These are phyloP conservation scores for Chaetodon auriga DNA, from an alignment of 2,113 vertebrate species.

Conservation along the genomic window DNA sequence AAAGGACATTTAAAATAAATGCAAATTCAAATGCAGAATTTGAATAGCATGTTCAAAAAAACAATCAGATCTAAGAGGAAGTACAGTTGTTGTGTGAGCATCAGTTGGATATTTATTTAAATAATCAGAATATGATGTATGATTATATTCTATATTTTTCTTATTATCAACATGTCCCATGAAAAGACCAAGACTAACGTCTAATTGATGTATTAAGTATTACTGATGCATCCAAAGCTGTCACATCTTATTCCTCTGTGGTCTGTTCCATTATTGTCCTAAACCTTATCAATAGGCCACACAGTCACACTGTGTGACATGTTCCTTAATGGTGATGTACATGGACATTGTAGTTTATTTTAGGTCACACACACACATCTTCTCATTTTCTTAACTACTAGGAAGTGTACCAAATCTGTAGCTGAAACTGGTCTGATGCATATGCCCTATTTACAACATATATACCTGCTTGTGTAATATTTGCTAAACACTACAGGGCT, in stretches of 20 bases:
- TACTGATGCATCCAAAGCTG: neutral
- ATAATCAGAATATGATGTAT: neutral
- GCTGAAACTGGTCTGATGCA: neutral
- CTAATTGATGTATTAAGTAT: neutral
- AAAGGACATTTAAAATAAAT: conserved; percentile 49
- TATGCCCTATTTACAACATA: neutral
- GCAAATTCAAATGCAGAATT: conserved; percentile 39
- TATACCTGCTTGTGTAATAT: neutral
- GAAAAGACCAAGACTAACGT: neutral
- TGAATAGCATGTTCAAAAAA: conserved; percentile 10
- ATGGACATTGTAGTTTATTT: neutral
- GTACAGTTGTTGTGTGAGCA: neutral
- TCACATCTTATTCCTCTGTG: neutral
- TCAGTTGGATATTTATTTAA: neutral
- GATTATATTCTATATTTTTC: neutral
- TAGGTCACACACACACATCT: neutral
- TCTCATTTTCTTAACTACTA: neutral
- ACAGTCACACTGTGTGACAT: neutral
- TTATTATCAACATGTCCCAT: too few relatives aligned
- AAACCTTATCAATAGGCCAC: neutral
- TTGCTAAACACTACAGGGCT: neutral
- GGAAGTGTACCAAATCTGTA: neutral
- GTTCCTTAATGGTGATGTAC: neutral
- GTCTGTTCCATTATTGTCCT: neutral
- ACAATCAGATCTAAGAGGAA: neutral